Conservation (phyloP, 2,888 invertebrate species). For the Autographa gamma region DNA sequence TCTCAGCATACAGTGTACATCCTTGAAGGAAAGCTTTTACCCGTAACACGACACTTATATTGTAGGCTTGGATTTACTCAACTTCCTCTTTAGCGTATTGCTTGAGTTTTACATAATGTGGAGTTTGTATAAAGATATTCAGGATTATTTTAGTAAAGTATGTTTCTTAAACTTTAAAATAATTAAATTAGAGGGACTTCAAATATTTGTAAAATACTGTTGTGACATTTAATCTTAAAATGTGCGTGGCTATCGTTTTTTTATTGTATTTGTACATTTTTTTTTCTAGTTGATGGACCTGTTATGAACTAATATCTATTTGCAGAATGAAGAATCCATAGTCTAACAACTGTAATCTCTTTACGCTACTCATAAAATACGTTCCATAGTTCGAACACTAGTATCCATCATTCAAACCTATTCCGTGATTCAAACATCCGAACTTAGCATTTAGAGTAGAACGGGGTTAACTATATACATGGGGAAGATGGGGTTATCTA, state of each 20-base stretch:
- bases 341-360: not conserved
- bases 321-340: no score
- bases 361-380: not conserved
- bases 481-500: not conserved
- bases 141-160: not conserved
- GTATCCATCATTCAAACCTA: not conserved
- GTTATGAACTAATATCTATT: no score
- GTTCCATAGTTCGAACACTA: not conserved
- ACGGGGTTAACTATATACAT: not conserved
- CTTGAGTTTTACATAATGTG: slow-evolving; percentile 8
- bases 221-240: no score
- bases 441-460: not conserved
- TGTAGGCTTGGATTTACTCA: slow-evolving; percentile 34
- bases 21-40: slow-evolving; percentile 51
- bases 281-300: no score
- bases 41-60: slow-evolving; percentile 35
- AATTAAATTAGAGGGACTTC: no score
- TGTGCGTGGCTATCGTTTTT: no score
- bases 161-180: no score
- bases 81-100: not conserved
- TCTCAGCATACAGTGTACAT: not conserved
- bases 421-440: not conserved
- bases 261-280: no score
- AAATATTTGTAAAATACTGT: no score
- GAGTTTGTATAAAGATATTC: slow-evolving; percentile 12